Percentiles rank a stretch among this genome's conserved stretches.
Evolutionary conservation across 1,140 invertebrate genomes (phyloP).

Genomic region (Radopholus similis): DNA sequence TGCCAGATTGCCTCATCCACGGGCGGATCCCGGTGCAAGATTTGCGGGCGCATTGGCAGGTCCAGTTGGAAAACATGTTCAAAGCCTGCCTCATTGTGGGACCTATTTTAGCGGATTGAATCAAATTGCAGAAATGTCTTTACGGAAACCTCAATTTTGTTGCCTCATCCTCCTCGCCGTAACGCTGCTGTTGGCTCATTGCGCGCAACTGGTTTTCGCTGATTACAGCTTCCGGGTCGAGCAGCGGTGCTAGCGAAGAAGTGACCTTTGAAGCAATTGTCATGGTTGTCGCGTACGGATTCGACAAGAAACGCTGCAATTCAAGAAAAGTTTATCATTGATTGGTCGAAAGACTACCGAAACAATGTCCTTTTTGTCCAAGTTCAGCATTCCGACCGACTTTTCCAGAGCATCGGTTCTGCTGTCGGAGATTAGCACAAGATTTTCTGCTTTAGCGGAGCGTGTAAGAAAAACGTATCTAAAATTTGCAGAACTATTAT

Average conservation of each 20-base stretch:
- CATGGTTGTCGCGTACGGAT: conserved; percentile 44
- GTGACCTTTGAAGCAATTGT: conserved; percentile 39
- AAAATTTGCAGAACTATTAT: background rate
- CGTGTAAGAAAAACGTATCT: conserved; percentile 36
- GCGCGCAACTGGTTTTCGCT: conserved; percentile 46
- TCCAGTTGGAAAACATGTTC: conserved; percentile 47
- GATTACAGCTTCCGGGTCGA: conserved; percentile 40
- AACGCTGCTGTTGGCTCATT: conserved; percentile 25
- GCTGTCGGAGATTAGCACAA: conserved; percentile 39
- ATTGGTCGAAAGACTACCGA: conserved; percentile 22
- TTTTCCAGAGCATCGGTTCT: conserved; percentile 45
- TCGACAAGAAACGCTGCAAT: conserved; percentile 42
- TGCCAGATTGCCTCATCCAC: conserved; percentile 29
- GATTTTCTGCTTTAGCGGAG: conserved; percentile 41
- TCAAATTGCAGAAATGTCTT: conserved; percentile 2
- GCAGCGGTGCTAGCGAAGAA: conserved; percentile 30
- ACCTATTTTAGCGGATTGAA: conserved; percentile 22
- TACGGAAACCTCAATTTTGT: conserved; percentile 23
- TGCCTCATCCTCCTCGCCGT: conserved; percentile 12
- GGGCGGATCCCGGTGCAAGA: conserved; percentile 31
- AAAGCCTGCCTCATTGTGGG: conserved; percentile 44
- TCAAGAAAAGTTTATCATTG: background rate
- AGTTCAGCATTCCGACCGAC: conserved; percentile 44
- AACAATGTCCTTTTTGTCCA: conserved; percentile 41
- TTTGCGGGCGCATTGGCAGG: conserved; percentile 37